Evolutionary conservation across 92 coral and sea anemone species (phyloP).

Genomic region (Bergia sp.): DNA sequence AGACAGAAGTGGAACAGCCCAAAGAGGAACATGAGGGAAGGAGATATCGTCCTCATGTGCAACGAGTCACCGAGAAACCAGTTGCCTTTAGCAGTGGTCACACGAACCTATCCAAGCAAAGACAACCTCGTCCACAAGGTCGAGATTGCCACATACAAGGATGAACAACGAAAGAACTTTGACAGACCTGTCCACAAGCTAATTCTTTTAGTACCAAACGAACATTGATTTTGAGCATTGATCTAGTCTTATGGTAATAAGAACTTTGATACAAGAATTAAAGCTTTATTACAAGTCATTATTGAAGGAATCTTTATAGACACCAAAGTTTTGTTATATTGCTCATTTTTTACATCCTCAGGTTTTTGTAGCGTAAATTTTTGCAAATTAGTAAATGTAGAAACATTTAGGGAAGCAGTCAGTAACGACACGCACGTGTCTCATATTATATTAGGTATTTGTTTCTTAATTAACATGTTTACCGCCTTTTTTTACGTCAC

Average conservation of each 20-base stretch:
- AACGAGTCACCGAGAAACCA: slow-evolving; percentile 50
- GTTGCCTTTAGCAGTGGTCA: slow-evolving; percentile 48
- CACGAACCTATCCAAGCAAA: slow-evolving; percentile 34
- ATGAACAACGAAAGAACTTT: slow-evolving; percentile 35
- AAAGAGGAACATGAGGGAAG: slow-evolving; percentile 34
- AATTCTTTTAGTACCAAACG: background rate
- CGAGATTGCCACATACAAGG: slow-evolving; percentile 33
- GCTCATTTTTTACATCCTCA: no score
- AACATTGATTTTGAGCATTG: no score
- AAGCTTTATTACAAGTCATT: no score
- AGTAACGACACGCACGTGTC: background rate
- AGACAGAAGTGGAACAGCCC: slow-evolving; percentile 52
- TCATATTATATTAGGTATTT: background rate
- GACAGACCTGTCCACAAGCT: slow-evolving; percentile 50
- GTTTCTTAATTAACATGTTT: no score
- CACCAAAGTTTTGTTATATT: no score
- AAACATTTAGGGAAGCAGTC: no score
- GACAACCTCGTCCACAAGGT: slow-evolving; percentile 54
- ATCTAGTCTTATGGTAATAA: no score
- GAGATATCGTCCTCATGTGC: slow-evolving; percentile 30
- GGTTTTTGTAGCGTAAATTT: no score
- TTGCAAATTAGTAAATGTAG: no score
- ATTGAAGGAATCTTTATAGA: no score
- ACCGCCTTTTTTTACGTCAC: background rate
- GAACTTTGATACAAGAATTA: no score